Evolutionary conservation across 1,140 invertebrate species (phyloP), one percentile per base, ranked within the genome.

Genomic region (Pogonomyrmex barbatus): DNA sequence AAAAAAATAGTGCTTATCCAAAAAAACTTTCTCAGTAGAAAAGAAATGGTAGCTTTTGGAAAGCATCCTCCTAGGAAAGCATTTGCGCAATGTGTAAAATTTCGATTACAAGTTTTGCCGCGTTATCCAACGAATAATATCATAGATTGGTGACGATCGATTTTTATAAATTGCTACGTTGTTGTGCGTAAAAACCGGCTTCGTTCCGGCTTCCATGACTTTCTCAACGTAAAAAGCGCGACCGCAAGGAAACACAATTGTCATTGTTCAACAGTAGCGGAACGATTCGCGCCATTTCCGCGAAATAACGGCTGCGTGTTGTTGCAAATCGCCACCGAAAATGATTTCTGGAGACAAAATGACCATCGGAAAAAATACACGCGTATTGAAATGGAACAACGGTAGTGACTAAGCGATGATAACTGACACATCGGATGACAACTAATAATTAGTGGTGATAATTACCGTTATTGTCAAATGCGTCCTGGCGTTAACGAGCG

Each of bases 391-490:
- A 47, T 56, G 83, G 33, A 79, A 85, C 58, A 65, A 8, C 10
- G 33, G 5, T 56, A 24, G 4, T 24, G 50, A 60, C 33, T 42
- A 60, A 12, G 42, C 0, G 45, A 50, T 33, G 17, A 9, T 30
- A 67, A 30, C 17, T 30, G 45, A 24, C 33, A 24, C 33, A 33
- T 39, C 52, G 2, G 60, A 50, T 56, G 36, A 30, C 39, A 5
- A 36, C 24, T 68, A 87, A 87, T 79, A 36, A 24, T 75, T 30
- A 4, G 9, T 1, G 8, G 9, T 1, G 4, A 60, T 75, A 81
- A 85, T 79, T 76, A 71, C 47, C 45, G 65, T 63, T 70, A 81
- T 89, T 87, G 47, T 67, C 65, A 50, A 84, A 89, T 50, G 60
- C 63, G 70, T 87, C 62, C 85, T 85, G 75, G 2, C 47, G 12